Evolutionary conservation across 2,888 invertebrate species (phyloP), one percentile per base, ranked within the genome.

Genomic region (Bellardia bayeri): DNA sequence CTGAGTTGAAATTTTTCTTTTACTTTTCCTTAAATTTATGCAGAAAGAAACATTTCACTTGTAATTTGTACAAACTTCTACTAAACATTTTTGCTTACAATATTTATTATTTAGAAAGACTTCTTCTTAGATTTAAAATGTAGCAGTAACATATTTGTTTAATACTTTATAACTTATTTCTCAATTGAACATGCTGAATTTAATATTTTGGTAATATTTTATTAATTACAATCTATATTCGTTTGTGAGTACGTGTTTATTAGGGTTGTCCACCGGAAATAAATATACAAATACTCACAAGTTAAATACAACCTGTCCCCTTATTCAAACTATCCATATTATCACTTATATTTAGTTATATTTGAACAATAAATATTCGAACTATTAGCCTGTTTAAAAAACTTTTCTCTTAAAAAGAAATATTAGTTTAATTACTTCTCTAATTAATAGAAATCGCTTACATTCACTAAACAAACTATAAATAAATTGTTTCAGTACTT

Each of bases 151-250:
- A 56, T 56, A 9, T 56, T 30, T 16, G 49, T 51, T 16, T 16
- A 37, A 75, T 37, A 33, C 30, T 30, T 45, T 58, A n/a, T 1
- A 11, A 13, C 30, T 30, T 5, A 49, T 16, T 16, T 3, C 14
- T 16, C 33, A 33, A 6, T 14, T 49, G 13, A 42, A 13, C 33
- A 75, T 56, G 6, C 56, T 56, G 3, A 30, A 1, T 64, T 64
- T 64, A 16, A 40, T 66, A 61, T 49, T 37, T 58, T 58, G 14
- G 23, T 61, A 61, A 37, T 79, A 61, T 40, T 37, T 61, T 61
- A 61, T 49, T 51, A 61, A 80, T 80, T 42, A 16, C 8, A 13
- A 8, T 16, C 16, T 75, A 33, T 6, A 51, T 51, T 1, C 14
- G 4, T 14, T 14, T 14, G 5, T 51, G 14, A 14, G 51, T 11